These are phyloP conservation scores for Oligia strigilis DNA, from an alignment of 2,888 invertebrate species.

Conservation along the genomic window DNA sequence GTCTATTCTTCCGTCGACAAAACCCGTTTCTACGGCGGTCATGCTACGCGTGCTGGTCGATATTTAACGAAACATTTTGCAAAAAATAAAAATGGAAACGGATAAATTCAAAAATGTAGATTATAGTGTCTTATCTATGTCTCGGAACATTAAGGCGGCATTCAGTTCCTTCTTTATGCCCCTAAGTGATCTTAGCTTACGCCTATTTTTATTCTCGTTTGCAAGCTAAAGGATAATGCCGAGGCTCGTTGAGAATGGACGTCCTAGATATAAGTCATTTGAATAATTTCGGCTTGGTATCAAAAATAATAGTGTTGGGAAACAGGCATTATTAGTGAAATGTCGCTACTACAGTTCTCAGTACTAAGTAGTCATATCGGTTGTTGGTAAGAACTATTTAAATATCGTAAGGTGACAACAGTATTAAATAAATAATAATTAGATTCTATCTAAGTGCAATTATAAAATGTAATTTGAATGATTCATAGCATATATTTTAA, in stretches of 20 bases:
- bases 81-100: neutral
- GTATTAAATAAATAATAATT: too few species aligned
- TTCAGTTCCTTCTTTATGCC: conserved; percentile 25
- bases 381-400: neutral
- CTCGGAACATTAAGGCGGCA: conserved; percentile 17
- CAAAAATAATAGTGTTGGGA: neutral
- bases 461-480: too few species aligned
- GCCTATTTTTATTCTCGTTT: conserved; percentile 48
- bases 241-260: conserved; percentile 19
- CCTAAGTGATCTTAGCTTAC: conserved; percentile 42
- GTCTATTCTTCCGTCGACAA: too few species aligned
- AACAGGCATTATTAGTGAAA: neutral
- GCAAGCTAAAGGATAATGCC: conserved; percentile 26
- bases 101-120: neutral
- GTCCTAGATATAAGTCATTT: conserved; percentile 9
- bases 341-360: neutral
- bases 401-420: neutral
- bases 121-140: conserved; percentile 9
- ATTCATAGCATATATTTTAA: too few species aligned
- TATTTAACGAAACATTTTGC: neutral
- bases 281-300: conserved; percentile 1
- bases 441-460: too few species aligned
- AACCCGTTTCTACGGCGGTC: too few species aligned
- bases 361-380: neutral
- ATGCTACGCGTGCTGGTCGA: too few species aligned